A percentile compares a stretch with the other conserved stretches of the same genome.
Evolutionary conservation across 2,888 invertebrate genomes (phyloP).

Genomic region (Conops quadrifasciatus): DNA sequence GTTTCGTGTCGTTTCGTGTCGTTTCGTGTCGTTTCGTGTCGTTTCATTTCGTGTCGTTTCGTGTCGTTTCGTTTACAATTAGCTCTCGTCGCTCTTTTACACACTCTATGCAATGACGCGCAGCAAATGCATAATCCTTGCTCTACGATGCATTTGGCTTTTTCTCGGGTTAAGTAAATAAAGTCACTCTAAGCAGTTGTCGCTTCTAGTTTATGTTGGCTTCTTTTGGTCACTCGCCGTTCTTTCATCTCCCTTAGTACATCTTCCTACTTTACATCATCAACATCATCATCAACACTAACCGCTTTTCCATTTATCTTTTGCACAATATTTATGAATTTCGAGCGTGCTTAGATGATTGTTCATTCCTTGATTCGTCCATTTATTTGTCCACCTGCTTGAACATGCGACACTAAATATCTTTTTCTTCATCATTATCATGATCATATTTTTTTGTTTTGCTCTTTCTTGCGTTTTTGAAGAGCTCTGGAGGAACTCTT

Average conservation of each 20-base stretch:
- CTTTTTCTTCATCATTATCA: too few relatives aligned
- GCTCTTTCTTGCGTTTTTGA: too few relatives aligned
- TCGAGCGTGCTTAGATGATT: constrained; percentile 8
- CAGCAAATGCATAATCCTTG: background rate
- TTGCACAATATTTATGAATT: constrained; percentile 34
- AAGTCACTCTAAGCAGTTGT: background rate
- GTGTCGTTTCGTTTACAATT: too few relatives aligned
- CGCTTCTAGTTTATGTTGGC: background rate
- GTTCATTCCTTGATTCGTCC: too few relatives aligned
- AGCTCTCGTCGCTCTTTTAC: background rate
- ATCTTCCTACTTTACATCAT: background rate
- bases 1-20: too few relatives aligned
- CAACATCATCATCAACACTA: constrained; percentile 1
- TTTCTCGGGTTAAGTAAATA: background rate
- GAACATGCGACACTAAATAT: too few relatives aligned
- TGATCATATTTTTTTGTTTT: too few relatives aligned
- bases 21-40: too few relatives aligned
- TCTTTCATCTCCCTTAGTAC: background rate
- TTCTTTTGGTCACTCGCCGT: background rate
- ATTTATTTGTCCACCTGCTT: constrained; percentile 40
- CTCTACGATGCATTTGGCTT: background rate
- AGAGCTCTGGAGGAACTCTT: too few relatives aligned
- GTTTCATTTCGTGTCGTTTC: background rate
- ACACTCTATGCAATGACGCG: background rate
- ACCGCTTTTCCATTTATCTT: constrained; percentile 23